Conservation (phyloP, 2,888 invertebrate genomes). For the Linnaemya vulpina region DNA sequence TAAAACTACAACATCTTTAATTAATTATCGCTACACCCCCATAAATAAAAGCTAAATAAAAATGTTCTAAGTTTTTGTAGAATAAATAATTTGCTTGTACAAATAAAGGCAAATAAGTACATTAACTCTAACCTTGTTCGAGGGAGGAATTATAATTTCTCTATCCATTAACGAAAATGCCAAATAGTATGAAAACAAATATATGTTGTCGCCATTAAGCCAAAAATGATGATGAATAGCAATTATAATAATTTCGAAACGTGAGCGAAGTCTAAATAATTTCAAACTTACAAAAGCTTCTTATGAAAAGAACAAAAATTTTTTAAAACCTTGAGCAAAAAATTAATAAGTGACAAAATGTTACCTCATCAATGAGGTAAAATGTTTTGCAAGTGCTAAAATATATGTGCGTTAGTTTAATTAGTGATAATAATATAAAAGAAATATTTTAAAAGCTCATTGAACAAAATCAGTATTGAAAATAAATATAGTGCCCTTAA, state of each 20-base stretch:
- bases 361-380: too few species aligned
- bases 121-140: conserved; percentile 45
- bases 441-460: not conserved
- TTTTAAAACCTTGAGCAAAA: too few species aligned
- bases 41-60: conserved; percentile 52
- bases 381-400: too few species aligned
- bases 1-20: conserved; percentile 40
- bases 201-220: not conserved
- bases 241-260: not conserved
- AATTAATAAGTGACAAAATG: too few species aligned
- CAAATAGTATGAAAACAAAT: not conserved
- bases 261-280: too few species aligned
- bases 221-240: not conserved
- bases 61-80: conserved; percentile 22
- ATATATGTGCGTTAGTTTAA: too few species aligned
- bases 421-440: too few species aligned
- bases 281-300: too few species aligned
- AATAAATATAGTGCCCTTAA: not conserved
- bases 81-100: conserved; percentile 29
- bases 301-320: too few species aligned
- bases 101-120: conserved; percentile 33
- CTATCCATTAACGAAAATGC: not conserved
- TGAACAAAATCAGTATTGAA: too few species aligned
- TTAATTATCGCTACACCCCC: conserved; percentile 61
- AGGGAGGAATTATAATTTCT: not conserved